Evolutionary conservation across 2,888 invertebrate genomes (phyloP).

Genomic region (Cantharis rufa): DNA sequence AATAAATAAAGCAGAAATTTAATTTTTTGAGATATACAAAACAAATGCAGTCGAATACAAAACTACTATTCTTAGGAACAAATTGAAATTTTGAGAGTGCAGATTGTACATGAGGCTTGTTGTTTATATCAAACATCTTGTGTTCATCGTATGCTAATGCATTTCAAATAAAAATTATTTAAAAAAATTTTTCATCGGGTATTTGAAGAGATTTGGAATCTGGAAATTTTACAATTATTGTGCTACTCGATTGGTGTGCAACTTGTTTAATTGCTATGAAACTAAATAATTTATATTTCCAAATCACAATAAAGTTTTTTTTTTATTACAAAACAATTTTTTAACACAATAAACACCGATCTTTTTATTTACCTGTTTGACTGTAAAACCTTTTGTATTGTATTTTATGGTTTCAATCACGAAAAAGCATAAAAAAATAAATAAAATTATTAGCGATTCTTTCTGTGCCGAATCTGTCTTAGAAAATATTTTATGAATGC

Average conservation of each 20-base stretch:
- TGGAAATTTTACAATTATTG: too few relatives aligned
- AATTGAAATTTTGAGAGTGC: too few relatives aligned
- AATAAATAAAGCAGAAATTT: neutral
- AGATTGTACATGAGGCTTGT: too few relatives aligned
- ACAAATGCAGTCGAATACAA: too few relatives aligned
- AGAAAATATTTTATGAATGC: neutral
- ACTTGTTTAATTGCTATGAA: too few relatives aligned
- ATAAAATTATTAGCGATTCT: neutral
- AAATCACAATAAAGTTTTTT: neutral
- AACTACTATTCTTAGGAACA: too few relatives aligned
- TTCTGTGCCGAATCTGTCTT: neutral
- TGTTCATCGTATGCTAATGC: too few relatives aligned
- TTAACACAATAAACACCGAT: neutral
- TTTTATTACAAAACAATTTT: neutral
- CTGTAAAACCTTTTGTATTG: neutral
- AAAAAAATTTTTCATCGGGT: too few relatives aligned
- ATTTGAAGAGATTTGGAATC: too few relatives aligned
- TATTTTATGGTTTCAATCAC: neutral
- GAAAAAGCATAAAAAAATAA: neutral
- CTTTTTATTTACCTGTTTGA: neutral
- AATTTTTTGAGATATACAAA: neutral
- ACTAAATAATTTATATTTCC: neutral
- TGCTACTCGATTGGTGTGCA: too few relatives aligned
- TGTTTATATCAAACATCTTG: too few relatives aligned
- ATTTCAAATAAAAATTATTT: too few relatives aligned